These are phyloP conservation scores for Eupithecia vulgata DNA, from an alignment of 2,888 invertebrate species.

Conservation along the genomic window DNA sequence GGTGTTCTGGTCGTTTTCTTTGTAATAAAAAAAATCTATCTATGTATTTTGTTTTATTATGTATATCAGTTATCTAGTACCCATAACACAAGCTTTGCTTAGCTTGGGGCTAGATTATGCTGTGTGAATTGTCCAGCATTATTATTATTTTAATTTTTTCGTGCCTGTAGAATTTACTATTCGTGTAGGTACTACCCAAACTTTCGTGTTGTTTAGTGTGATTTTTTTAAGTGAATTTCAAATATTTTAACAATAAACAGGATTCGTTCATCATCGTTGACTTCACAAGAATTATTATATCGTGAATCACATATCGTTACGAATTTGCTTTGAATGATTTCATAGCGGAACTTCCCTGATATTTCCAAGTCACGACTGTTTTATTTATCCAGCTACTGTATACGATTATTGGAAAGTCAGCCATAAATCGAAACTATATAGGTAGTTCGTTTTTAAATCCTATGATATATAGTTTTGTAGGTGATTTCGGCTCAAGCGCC, in stretches of 20 bases:
- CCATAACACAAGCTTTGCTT: too few species aligned
- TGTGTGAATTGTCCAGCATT: too few species aligned
- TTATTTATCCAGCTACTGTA: slow-evolving; percentile 48
- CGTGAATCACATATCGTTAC: slow-evolving; percentile 51
- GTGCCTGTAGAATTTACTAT: not conserved
- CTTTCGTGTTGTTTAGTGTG: not conserved
- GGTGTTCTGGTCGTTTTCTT: too few species aligned
- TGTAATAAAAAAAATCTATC: too few species aligned
- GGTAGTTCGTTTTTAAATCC: slow-evolving; percentile 40
- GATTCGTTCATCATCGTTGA: slow-evolving; percentile 25
- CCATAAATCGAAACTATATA: slow-evolving; percentile 38
- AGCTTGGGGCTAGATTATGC: too few species aligned
- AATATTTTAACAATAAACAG: not conserved
- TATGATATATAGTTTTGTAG: slow-evolving; percentile 42
- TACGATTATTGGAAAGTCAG: slow-evolving; percentile 44
- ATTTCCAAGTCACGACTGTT: slow-evolving; percentile 52
- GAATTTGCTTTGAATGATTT: slow-evolving; percentile 52
- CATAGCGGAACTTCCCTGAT: slow-evolving; percentile 56
- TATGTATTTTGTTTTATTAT: too few species aligned
- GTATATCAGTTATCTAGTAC: too few species aligned
- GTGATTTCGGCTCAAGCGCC: slow-evolving; percentile 43
- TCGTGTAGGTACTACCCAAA: not conserved
- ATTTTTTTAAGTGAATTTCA: not conserved
- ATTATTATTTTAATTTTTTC: not conserved
- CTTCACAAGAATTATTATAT: slow-evolving; percentile 50